Evolutionary conservation across 1,140 invertebrate genomes (phyloP).

Genomic region (Zophobas morio): DNA sequence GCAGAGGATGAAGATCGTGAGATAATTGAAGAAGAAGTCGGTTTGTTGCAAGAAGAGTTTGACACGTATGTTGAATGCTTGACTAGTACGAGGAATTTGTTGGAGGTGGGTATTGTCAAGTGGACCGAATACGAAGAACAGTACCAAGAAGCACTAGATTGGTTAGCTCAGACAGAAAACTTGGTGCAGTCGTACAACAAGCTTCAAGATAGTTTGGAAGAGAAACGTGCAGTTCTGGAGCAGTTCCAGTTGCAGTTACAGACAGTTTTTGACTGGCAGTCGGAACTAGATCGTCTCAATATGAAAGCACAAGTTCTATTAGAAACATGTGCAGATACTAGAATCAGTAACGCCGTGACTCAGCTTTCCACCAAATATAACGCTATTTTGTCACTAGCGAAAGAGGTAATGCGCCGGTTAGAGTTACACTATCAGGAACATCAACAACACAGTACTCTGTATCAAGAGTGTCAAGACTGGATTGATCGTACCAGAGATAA

Average conservation of each 20-base stretch:
- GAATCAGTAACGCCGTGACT: slow-evolving; percentile 94
- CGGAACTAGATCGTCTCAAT: slow-evolving; percentile 91
- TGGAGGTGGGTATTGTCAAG: slow-evolving; percentile 92
- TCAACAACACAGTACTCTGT: slow-evolving; percentile 89
- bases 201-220: slow-evolving; percentile 89
- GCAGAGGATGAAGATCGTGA: slow-evolving; percentile 90
- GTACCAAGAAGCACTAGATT: slow-evolving; percentile 89
- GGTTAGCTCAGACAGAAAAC: slow-evolving; percentile 90
- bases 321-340: slow-evolving; percentile 93
- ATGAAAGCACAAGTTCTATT: slow-evolving; percentile 90
- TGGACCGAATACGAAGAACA: slow-evolving; percentile 97
- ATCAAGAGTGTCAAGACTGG: slow-evolving; percentile 93
- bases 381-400: slow-evolving; percentile 89
- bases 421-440: slow-evolving; percentile 94
- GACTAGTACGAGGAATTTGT: slow-evolving; percentile 83
- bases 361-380: slow-evolving; percentile 96
- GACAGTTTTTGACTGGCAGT: slow-evolving; percentile 94
- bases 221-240: slow-evolving; percentile 91
- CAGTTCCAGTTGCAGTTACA: slow-evolving; percentile 93
- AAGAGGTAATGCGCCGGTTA: slow-evolving; percentile 92
- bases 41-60: slow-evolving; percentile 89
- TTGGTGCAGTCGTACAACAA: slow-evolving; percentile 92
- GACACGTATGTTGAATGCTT: slow-evolving; percentile 86
- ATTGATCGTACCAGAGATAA: slow-evolving; percentile 90
- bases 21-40: slow-evolving; percentile 93